Base-by-base conservation (phyloP, 2,797 vertebrate species). In the Poecilia picta region DNA sequence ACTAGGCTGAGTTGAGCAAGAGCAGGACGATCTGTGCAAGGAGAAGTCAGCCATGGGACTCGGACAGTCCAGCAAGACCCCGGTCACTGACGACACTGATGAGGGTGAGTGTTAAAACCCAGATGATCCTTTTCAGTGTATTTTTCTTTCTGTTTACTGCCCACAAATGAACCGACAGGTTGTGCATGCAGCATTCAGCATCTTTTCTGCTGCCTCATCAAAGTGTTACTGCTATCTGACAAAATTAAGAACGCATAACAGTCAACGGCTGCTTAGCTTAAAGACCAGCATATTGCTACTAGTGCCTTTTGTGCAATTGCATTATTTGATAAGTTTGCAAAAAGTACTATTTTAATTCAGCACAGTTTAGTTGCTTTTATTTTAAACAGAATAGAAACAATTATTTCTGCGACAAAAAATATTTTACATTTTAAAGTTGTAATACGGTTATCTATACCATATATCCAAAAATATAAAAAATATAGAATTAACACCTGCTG, bases 1-100 rank as follows among this genome's bases (percentile, higher is more conserved):
- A 86, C 91, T 91, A 90, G 91, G 79, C 76, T 92, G 88, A 95
- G 82, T 79, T 82, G 81, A 90, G 87, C 85, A 77, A 77, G 82
- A 76, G 59, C 13, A 87, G 85, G 81, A 86, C 82, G 71, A 84
- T 47, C 85, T 36, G 81, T 15, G 57, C 72, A 64, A 90, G 89
- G 85, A 92, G 85, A 89, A 93, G 88, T 83, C 90, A 93, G 89
- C 83, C 84, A 96, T 96, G 96, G 96, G 96, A 86, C 94, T 96
- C 74, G 95, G 95, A 90, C 95, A 96, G 90, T 96, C 96, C 91
- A 95, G 94, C 93, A 96, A 95, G 88, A 87, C 93, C 74, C 84
- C 94, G 8, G 93, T 92, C 86, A 85, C 79, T 0, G 87, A 93
- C 0, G 91, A 94, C 84, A 91, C 89, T 0, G 95, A 93, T 0